A percentile compares a stretch with the other conserved stretches of the same genome.
These are phyloP conservation scores for Megaustenia siamemsis DNA, from an alignment of 2,888 invertebrate species.

Conservation along the genomic window DNA sequence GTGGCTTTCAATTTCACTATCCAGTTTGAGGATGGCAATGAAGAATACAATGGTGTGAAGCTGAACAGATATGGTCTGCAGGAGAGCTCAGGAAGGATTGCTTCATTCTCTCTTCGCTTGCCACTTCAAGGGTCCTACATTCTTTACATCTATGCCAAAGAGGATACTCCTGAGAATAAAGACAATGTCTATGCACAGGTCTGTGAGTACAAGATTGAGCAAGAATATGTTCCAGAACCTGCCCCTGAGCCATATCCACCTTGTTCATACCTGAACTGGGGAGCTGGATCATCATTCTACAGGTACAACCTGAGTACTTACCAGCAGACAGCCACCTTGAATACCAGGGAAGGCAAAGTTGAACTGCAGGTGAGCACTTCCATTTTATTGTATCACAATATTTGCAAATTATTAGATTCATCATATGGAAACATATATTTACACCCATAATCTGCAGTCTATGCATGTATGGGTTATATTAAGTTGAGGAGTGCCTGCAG, in stretches of 20 bases:
- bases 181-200: conserved; percentile 80
- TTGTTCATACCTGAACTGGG: conserved; percentile 79
- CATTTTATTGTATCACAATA: background rate
- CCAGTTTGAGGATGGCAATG: conserved; percentile 76
- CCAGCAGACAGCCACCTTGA: conserved; percentile 76
- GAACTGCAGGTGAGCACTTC: conserved; percentile 73
- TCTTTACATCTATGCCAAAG: conserved; percentile 79
- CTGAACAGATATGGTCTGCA: conserved; percentile 78
- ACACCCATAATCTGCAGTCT: too few relatives aligned
- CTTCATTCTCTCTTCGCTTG: conserved; percentile 78
- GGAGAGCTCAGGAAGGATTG: conserved; percentile 78
- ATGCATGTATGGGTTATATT: too few relatives aligned
- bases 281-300: conserved; percentile 76
- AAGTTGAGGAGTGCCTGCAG: too few relatives aligned
- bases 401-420: too few relatives aligned
- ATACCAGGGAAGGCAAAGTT: conserved; percentile 77
- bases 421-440: too few relatives aligned
- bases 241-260: conserved; percentile 78
- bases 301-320: conserved; percentile 77
- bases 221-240: conserved; percentile 66
- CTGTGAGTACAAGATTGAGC: conserved; percentile 79
- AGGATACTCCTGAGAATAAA: conserved; percentile 77
- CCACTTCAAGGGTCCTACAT: conserved; percentile 78
- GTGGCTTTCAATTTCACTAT: conserved; percentile 80
- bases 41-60: conserved; percentile 76